Evolutionary conservation across 1,140 invertebrate genomes (phyloP), one percentile per base, ranked within the genome.

Genomic region (Drosophila yakuba): DNA sequence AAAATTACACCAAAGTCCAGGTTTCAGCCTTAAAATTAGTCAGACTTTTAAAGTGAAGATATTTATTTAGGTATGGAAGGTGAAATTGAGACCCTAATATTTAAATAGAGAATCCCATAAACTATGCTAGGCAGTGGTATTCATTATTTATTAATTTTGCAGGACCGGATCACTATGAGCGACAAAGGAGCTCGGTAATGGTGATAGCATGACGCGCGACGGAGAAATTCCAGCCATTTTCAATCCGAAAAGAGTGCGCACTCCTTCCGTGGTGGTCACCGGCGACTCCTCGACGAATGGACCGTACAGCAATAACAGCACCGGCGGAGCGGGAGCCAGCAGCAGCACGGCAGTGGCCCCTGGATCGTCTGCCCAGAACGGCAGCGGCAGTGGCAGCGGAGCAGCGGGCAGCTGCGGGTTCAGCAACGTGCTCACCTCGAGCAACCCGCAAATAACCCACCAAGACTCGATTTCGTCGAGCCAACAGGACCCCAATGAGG

Each of bases 191-290:
- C 15, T 39, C 23, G 50, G 48, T 48, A 71, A 71, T 79, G 73
- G 57, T 79, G 78, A 74, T 69, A 90, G 82, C 17, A 92, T 92
- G 91, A 92, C 91, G 59, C 89, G 94, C 74, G 95, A 95, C 93
- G 94, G 94, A 67, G 95, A 96, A 91, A 94, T 96, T 91, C 94
- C 95, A 55, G 96, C 95, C 72, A 96, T 96, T 80, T 96, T 96
- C 89, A 96, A 96, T 93, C 95, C 96, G 35, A 95, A 95, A 89
- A 93, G 95, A 64, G 95, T 95, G 59, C 94, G 95, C 55, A 94
- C 95, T 23, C 95, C 95, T 45, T 95, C 95, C 43, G 95, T 96
- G 61, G 95, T 96, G 73, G 94, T 96, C 63, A 96, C 95, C 2
- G 95, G 95, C 64, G 95, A 96, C 62, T 91, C 91, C n/a, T 78